Evolutionary conservation across 37 sponge, comb jelly and placozoan genomes (phyloP).

Genomic region (Hexactinellida sp.): DNA sequence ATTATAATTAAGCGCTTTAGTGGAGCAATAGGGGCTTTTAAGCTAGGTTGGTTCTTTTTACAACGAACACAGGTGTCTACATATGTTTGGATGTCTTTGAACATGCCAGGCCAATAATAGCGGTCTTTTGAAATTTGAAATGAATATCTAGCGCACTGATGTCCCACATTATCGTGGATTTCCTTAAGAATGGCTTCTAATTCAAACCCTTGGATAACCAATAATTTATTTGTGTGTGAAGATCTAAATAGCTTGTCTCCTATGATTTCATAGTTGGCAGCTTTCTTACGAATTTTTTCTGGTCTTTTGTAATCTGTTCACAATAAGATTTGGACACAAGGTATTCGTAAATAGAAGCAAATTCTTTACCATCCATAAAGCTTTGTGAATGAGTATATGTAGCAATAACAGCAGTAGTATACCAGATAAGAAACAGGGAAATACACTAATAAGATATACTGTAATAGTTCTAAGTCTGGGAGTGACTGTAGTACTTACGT

Average conservation of each 20-base stretch:
- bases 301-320: background rate
- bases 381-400: background rate
- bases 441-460: too few species aligned
- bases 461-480: too few species aligned
- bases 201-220: background rate
- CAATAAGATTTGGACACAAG: background rate
- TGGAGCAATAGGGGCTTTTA: background rate
- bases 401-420: background rate
- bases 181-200: background rate
- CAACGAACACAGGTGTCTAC: background rate
- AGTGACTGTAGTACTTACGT: too few species aligned
- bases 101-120: constrained; percentile 4
- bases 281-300: constrained; percentile 2
- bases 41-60: background rate
- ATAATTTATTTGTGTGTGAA: background rate
- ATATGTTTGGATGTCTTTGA: background rate
- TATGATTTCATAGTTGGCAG: background rate
- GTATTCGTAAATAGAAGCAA: background rate
- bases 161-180: background rate
- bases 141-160: background rate
- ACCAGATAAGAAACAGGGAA: background rate
- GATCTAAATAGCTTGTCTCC: background rate
- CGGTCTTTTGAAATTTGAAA: background rate
- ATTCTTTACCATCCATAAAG: background rate
- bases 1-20: background rate